Conservation (phyloP, 2,888 invertebrate genomes). For the Itoplectis maculator region DNA sequence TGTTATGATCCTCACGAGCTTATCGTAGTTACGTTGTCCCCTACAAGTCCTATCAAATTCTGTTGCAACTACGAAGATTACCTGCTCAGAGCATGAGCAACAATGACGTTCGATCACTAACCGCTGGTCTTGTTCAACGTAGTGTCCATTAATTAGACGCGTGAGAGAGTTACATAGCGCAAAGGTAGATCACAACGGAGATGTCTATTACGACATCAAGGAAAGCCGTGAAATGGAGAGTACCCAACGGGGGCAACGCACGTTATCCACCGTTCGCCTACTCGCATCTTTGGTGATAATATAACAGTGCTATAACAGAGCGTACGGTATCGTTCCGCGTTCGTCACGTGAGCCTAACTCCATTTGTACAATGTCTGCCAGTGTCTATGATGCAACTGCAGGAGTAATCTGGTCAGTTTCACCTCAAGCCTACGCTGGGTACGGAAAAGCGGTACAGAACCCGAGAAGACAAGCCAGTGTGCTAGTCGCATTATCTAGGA, state of each 20-base stretch:
- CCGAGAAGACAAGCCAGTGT: constrained; percentile 4
- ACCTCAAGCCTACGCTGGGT: not conserved
- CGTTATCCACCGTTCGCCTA: not conserved
- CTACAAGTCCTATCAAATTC: constrained; percentile 6
- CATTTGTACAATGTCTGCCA: not conserved
- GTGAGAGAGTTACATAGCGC: not conserved
- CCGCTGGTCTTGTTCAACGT: not conserved
- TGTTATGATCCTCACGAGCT: too few relatives aligned
- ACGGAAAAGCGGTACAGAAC: not conserved
- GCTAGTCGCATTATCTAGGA: constrained; percentile 15
- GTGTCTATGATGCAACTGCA: not conserved
- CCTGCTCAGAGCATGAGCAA: not conserved
- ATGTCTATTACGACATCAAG: not conserved
- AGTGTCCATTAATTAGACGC: constrained; percentile 25
- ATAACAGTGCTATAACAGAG: not conserved
- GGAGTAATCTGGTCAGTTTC: constrained; percentile 6
- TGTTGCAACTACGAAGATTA: too few relatives aligned
- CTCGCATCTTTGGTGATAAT: not conserved
- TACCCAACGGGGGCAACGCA: not conserved
- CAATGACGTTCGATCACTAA: not conserved
- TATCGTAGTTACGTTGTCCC: not conserved
- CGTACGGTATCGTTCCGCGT: not conserved
- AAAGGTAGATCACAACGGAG: not conserved
- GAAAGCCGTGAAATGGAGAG: not conserved
- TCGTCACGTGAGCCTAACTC: not conserved